Evolutionary conservation across 2,797 vertebrate species (phyloP).

Genomic region (Anisognathus igniventris): DNA sequence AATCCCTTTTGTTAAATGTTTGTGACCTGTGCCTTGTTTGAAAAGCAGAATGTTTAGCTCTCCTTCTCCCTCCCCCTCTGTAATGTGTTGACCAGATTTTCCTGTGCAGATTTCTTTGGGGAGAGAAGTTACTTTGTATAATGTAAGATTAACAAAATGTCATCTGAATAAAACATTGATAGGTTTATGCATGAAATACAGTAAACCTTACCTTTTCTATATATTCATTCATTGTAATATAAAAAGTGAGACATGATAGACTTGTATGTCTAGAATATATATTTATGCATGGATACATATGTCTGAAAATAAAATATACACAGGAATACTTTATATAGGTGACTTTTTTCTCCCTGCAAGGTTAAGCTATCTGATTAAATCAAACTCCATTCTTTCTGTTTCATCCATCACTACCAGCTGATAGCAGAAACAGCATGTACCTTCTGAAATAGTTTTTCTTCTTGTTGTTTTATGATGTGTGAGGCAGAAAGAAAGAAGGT

Average conservation of each 20-base stretch:
- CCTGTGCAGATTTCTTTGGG: not conserved
- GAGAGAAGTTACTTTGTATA: not conserved
- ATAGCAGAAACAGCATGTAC: constrained; percentile 14
- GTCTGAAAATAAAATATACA: constrained; percentile 29
- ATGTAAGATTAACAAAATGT: constrained; percentile 18
- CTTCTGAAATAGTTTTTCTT: not conserved
- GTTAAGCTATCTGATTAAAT: constrained; percentile 51
- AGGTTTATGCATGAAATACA: not conserved
- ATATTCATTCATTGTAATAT: not conserved
- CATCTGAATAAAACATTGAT: not conserved
- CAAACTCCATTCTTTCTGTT: constrained; percentile 8
- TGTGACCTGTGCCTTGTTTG: not conserved
- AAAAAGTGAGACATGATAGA: not conserved
- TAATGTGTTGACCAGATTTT: constrained; percentile 1
- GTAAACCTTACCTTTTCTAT: not conserved
- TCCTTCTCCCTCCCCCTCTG: not conserved
- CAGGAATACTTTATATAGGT: not conserved
- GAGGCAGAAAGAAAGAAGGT: constrained; percentile 13
- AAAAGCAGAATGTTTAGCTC: not conserved
- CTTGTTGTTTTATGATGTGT: constrained; percentile 17
- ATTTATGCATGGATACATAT: not conserved
- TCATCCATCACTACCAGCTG: constrained; percentile 37
- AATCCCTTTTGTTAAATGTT: not conserved
- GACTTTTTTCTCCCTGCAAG: constrained; percentile 21
- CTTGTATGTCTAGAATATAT: not conserved